These are phyloP conservation scores for Oligia fasciuncula DNA, from an alignment of 2,888 invertebrate genomes.

Conservation along the genomic window DNA sequence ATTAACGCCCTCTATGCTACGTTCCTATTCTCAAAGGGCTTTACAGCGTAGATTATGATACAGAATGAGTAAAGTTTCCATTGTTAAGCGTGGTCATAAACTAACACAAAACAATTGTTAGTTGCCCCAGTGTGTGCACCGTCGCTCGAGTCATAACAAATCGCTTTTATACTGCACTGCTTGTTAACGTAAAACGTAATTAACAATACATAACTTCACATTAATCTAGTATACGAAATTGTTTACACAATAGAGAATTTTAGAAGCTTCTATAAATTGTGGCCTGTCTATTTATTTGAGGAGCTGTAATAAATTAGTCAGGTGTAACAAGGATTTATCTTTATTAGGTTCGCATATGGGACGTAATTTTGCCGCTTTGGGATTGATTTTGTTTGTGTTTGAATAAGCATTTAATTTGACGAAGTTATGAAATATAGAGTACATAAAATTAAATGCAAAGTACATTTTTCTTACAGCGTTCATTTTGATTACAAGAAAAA, in stretches of 20 bases:
- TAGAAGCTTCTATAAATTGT: slow-evolving; percentile 31
- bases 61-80: slow-evolving; percentile 75
- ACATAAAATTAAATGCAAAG: background rate
- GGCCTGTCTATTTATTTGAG: slow-evolving; percentile 42
- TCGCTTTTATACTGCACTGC: slow-evolving; percentile 66
- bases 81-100: slow-evolving; percentile 74
- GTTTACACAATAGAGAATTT: slow-evolving; percentile 26
- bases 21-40: slow-evolving; percentile 59
- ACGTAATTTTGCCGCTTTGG: slow-evolving; percentile 14
- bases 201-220: slow-evolving; percentile 45
- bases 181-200: slow-evolving; percentile 63
- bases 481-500: slow-evolving; percentile 15
- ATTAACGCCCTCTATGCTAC: slow-evolving; percentile 30
- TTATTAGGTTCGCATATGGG: slow-evolving; percentile 18
- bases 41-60: slow-evolving; percentile 70
- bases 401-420: background rate
- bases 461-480: background rate
- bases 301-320: slow-evolving; percentile 41
- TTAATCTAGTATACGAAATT: slow-evolving; percentile 33
- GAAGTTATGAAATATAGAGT: background rate
- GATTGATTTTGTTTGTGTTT: slow-evolving; percentile 13
- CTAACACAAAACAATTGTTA: slow-evolving; percentile 77
- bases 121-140: slow-evolving; percentile 65
- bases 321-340: slow-evolving; percentile 26
- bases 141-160: slow-evolving; percentile 66